A percentile compares a stretch with the other conserved stretches of the same genome.
These are phyloP conservation scores for Parasteatoda lunata DNA, from an alignment of 2,888 invertebrate species.

Conservation along the genomic window DNA sequence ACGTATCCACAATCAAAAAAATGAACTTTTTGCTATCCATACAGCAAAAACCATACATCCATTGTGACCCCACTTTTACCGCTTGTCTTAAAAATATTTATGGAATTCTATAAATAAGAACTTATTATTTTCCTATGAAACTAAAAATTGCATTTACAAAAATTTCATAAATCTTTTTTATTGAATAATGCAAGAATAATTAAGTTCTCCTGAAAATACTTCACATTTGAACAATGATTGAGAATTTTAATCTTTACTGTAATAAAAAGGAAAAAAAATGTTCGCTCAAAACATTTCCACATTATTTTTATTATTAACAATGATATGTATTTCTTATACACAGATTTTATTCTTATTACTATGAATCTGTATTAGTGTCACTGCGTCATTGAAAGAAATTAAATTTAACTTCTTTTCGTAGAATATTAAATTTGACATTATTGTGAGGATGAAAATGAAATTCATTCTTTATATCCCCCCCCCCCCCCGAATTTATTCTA, in stretches of 20 bases:
- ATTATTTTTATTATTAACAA: conserved; percentile 2
- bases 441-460: background rate
- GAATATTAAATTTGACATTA: background rate
- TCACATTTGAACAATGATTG: too few species aligned
- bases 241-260: conserved; percentile 6
- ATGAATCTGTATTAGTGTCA: conserved; percentile 45
- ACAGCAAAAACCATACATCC: too few species aligned
- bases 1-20: too few species aligned
- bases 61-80: too few species aligned
- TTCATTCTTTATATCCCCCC: background rate
- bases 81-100: too few species aligned
- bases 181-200: too few species aligned
- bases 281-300: background rate
- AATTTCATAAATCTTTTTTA: too few species aligned
- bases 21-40: too few species aligned
- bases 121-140: too few species aligned
- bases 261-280: conserved; percentile 22
- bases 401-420: conserved; percentile 21
- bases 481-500: background rate
- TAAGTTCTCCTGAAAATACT: too few species aligned
- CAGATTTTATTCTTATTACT: conserved; percentile 22
- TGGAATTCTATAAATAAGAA: too few species aligned
- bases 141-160: too few species aligned
- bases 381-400: conserved; percentile 22
- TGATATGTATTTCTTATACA: conserved; percentile 10